These are phyloP conservation scores for Notoglanidium macrostoma DNA, from an alignment of 2,797 vertebrate genomes.

Conservation along the genomic window DNA sequence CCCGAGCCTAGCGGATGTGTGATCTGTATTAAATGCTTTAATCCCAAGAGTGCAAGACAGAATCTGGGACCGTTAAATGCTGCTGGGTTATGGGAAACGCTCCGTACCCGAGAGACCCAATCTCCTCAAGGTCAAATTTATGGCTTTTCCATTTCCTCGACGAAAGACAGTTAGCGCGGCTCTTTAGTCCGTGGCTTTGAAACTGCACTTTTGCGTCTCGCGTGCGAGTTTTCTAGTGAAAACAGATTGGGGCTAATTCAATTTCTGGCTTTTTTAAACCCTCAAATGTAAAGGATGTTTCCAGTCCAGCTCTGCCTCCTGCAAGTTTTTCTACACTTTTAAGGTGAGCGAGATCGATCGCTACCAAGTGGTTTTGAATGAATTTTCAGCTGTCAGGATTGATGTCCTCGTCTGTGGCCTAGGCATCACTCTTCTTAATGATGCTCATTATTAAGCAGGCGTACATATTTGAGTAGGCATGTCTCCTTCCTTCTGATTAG, in stretches of 20 bases:
- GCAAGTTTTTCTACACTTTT: neutral
- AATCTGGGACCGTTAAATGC: constrained; percentile 44
- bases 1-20: constrained; percentile 45
- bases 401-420: constrained; percentile 57
- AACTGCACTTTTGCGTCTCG: neutral
- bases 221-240: neutral
- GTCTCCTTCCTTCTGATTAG: constrained; percentile 24
- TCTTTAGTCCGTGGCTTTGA: neutral
- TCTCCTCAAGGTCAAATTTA: constrained; percentile 50
- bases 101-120: constrained; percentile 16
- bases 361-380: constrained; percentile 45
- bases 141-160: constrained; percentile 30
- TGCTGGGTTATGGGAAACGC: constrained; percentile 49
- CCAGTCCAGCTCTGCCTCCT: constrained; percentile 3
- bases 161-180: constrained; percentile 5
- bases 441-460: constrained; percentile 61
- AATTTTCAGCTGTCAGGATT: constrained; percentile 48
- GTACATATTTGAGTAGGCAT: constrained; percentile 48
- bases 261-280: neutral
- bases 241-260: neutral
- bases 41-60: constrained; percentile 38
- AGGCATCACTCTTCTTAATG: constrained; percentile 60
- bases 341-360: constrained; percentile 49
- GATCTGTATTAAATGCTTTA: constrained; percentile 52
- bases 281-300: constrained; percentile 5